These are phyloP conservation scores for Chironomus riparius DNA, from an alignment of 2,888 invertebrate genomes.

Conservation along the genomic window DNA sequence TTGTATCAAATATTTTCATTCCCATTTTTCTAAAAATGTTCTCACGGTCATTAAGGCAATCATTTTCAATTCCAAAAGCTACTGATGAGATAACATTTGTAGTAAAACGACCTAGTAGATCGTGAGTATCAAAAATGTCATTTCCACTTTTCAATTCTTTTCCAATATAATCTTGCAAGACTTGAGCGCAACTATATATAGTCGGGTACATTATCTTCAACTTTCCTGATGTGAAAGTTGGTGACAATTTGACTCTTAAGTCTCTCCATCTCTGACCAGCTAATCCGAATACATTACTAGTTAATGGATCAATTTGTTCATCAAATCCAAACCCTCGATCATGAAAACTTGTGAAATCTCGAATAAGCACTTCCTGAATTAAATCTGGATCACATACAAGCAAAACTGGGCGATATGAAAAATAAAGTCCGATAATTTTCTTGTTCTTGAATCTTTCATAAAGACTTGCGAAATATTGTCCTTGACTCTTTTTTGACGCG, in stretches of 20 bases:
- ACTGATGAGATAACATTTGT: constrained; percentile 37
- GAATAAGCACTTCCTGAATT: constrained; percentile 48
- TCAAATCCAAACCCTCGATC: constrained; percentile 50
- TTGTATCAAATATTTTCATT: constrained; percentile 31
- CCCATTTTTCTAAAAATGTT: constrained; percentile 33
- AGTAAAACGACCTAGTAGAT: constrained; percentile 35
- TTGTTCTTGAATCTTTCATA: constrained; percentile 35
- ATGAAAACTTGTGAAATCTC: constrained; percentile 51
- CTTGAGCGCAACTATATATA: constrained; percentile 45
- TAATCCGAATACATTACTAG: constrained; percentile 48
- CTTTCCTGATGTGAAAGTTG: constrained; percentile 54
- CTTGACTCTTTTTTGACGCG: constrained; percentile 35
- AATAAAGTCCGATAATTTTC: constrained; percentile 46
- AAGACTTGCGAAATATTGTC: constrained; percentile 47
- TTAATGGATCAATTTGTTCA: constrained; percentile 48
- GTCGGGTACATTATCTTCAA: constrained; percentile 51
- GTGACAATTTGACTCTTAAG: constrained; percentile 49
- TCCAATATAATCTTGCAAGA: constrained; percentile 42
- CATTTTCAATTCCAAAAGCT: constrained; percentile 36
- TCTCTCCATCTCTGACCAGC: constrained; percentile 51
- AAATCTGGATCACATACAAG: constrained; percentile 49
- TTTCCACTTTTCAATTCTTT: constrained; percentile 36
- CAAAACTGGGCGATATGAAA: constrained; percentile 48
- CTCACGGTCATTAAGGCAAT: constrained; percentile 32
- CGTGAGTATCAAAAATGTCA: constrained; percentile 40